phyloP scores from a whole-genome alignment of 2,797 vertebrate genomes.

The Podarcis siculus region DNA sequence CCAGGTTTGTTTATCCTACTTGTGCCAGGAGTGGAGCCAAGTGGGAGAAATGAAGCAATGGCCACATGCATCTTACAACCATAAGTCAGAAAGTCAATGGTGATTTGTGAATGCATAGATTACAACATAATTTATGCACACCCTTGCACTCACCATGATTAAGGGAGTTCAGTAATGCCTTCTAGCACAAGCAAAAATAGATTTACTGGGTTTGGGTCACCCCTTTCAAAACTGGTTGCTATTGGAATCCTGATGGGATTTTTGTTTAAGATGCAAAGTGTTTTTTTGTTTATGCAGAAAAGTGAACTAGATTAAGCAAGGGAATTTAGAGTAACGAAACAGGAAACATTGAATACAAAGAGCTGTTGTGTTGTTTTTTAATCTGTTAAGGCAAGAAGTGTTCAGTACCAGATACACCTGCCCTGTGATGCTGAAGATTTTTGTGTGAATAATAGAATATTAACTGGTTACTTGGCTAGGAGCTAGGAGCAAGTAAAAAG shows the following conservation, averaged over 20 bases:
- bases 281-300: background rate
- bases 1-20: too few species aligned
- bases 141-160: background rate
- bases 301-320: background rate
- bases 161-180: background rate
- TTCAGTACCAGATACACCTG: background rate
- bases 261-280: background rate
- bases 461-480: background rate
- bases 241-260: background rate
- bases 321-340: background rate
- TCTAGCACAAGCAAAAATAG: background rate
- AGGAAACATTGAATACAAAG: background rate
- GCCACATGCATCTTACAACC: too few species aligned
- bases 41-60: too few species aligned
- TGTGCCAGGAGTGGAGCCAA: too few species aligned
- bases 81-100: too few species aligned
- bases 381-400: background rate
- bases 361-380: background rate
- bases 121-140: background rate
- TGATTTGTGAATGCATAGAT: too few species aligned
- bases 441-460: background rate
- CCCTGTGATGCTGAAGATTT: too few species aligned
- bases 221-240: background rate
- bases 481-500: background rate
- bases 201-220: background rate